Base-by-base conservation (phyloP, 2,888 invertebrate species). In the Standfussiana lucernea region DNA sequence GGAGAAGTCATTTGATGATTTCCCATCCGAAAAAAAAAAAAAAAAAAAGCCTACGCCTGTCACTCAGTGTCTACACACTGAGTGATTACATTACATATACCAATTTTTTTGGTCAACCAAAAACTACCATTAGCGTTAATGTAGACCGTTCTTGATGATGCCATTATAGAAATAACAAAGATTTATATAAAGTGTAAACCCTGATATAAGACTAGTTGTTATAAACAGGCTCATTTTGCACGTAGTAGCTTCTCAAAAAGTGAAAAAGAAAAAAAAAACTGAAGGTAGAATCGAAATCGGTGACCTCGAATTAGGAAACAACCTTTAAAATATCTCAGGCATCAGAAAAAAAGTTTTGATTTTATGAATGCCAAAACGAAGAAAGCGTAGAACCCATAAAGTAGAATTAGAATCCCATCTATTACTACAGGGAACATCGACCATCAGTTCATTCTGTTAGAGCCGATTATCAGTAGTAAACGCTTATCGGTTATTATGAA, bases 401-500 rank as follows among this genome's bases (percentile, higher is more conserved):
- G 42, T 32, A 24, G 2, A 28, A 35, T 35, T 21, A 37, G 11
- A 59, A 37, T 45, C 0, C 21, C 37, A 28, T 72, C 8, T 40
- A 21, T 24, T n/a, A 42, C 32, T 59, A 40, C 13, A 37, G 6
- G 13, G 7, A 40, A 61, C 15, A 66, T 47, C 35, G 10, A 21
- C 10, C 15, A 59, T 32, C 8, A 65, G 59, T 80, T 50, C 35
- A 70, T 80, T 82, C 21, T n/a, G 28, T 66, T 76, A 45, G 61
- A 71, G 56, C 70, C 47, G 35, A 62, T 81, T 42, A 53, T 28
- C 70, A 61, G 50, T 32, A n/a, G 28, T 71, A 59, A 53, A 37
- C 73, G 28, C 71, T 69, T 21, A 84, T 40, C 10, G 15, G 69
- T 76, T 69, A 75, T 80, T 80, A 82, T 71, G 67, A 79, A 64